Evolutionary conservation across 2,113 vertebrate genomes (phyloP), one percentile per base, ranked within the genome.

Genomic region (Indicator maculatus): DNA sequence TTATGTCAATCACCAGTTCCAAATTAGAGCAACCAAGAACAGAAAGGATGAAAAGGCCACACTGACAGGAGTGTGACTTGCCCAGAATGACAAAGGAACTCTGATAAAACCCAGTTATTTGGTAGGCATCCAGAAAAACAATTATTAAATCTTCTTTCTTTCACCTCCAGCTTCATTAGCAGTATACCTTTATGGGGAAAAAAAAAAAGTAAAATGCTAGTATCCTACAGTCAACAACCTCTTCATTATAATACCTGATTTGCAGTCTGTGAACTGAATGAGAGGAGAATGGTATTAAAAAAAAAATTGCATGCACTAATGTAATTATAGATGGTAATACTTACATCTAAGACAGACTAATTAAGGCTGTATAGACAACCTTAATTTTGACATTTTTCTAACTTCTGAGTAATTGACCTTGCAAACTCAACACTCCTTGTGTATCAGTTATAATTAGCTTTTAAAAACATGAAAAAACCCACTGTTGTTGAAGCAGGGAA

Each of bases 351-450:
- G 88, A 90, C 86, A 93, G 88, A 88, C 72, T 91, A 94, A 95
- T 95, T 96, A 90, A 94, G 65, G 65, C 64, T 93, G 52, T 61
- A 90, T 83, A 91, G 91, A 72, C 83, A 95, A 92, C 85, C 69
- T 95, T 93, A 95, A 83, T 93, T 93, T 90, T 96, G 95, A 94
- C 72, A 93, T 95, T 96, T 94, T 94, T 95, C 79, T 95, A 93
- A 96, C 83, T 83, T 94, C 88, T 94, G 86, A 88, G 69, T 86
- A 96, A 96, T 95, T 96, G 95, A 96, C 96, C 96, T 94, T 94
- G 64, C 90, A 96, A 88, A 90, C 6, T 75, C 53, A 90, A 89
- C 47, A 67, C 76, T 96, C 82, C 64, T 88, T 56, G 67, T 90
- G 52, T 77, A 96, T 94, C 90, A 95, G 77, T 91, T 96, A 88